A percentile compares a stretch with the other conserved stretches of the same genome.
Evolutionary conservation across 2,113 vertebrate genomes (phyloP).

Genomic region (Mola mola): DNA sequence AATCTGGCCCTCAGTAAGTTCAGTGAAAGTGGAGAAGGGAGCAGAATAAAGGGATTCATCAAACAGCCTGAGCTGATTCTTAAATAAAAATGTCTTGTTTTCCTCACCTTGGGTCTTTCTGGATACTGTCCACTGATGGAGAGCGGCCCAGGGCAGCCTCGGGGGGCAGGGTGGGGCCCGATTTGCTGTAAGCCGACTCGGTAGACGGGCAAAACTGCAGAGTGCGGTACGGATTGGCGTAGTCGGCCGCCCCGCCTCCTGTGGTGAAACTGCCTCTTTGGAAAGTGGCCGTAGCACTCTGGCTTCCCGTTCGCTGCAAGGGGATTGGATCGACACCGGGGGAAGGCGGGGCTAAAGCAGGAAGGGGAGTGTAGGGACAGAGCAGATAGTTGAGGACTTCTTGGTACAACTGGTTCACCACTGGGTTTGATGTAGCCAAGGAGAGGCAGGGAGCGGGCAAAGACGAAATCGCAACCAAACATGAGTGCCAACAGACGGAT

Average conservation of each 20-base stretch:
- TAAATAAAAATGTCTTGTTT: not conserved
- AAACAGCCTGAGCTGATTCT: conserved; percentile 40
- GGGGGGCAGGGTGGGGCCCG: conserved; percentile 93
- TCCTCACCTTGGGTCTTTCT: conserved; percentile 98
- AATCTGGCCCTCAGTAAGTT: conserved; percentile 76
- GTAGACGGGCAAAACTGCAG: conserved; percentile 98
- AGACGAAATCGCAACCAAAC: conserved; percentile 10
- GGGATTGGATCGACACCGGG: conserved; percentile 98
- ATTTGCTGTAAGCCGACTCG: conserved; percentile 99
- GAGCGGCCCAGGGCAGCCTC: conserved; percentile 95
- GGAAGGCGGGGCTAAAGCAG: conserved; percentile 96
- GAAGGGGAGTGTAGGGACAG: conserved; percentile 97
- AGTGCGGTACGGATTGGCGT: conserved; percentile 95
- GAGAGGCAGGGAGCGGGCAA: conserved; percentile 57
- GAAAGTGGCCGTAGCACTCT: conserved; percentile 90
- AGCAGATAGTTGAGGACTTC: conserved; percentile 97
- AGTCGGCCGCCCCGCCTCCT: conserved; percentile 87
- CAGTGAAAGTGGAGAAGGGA: conserved; percentile 56
- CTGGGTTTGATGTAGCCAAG: conserved; percentile 80
- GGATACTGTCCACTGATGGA: conserved; percentile 98
- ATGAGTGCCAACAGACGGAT: conserved; percentile 32
- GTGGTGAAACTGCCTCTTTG: conserved; percentile 95
- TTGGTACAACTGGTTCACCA: conserved; percentile 93
- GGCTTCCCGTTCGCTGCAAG: conserved; percentile 98
- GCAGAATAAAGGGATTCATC: conserved; percentile 48